phyloP scores from a whole-genome alignment of 2,113 vertebrate species.

The Dicrurus megarhynchus region DNA sequence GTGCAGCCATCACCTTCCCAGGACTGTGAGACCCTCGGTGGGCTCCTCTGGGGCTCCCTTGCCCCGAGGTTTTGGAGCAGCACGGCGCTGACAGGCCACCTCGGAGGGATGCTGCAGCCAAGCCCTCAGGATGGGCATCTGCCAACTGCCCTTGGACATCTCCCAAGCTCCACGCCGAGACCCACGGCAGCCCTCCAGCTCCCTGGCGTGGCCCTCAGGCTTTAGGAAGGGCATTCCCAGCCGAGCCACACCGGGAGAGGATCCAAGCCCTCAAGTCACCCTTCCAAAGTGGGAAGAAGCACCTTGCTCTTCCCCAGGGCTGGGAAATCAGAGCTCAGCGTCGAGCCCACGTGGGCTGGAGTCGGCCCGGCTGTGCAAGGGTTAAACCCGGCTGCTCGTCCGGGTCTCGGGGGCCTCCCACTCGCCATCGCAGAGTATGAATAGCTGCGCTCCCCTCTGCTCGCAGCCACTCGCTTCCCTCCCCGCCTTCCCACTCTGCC shows the following conservation, averaged over 20 bases:
- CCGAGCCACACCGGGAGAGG: rapidly evolving
- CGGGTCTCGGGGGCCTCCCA: constrained; percentile 59
- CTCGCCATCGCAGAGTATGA: constrained; percentile 49
- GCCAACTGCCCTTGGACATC: not conserved
- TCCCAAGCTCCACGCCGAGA: not conserved
- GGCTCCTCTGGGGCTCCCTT: too few species aligned
- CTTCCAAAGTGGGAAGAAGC: not conserved
- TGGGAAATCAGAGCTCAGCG: not conserved
- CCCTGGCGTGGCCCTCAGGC: not conserved
- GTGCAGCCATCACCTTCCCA: rapidly evolving
- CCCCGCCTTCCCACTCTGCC: not conserved
- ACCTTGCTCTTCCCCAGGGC: not conserved
- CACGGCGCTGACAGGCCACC: rapidly evolving
- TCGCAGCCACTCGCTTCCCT: constrained; percentile 35
- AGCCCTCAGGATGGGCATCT: not conserved
- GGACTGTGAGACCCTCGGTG: rapidly evolving
- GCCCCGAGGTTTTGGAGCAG: not conserved
- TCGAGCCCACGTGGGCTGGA: not conserved
- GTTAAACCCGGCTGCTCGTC: constrained; percentile 17
- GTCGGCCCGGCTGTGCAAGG: not conserved
- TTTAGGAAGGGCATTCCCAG: not conserved
- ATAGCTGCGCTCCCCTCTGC: constrained; percentile 43
- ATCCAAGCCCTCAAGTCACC: not conserved
- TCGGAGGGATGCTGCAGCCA: not conserved
- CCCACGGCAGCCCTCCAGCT: not conserved